These are phyloP conservation scores for Cydia amplana DNA, from an alignment of 1,140 invertebrate species.

Conservation along the genomic window DNA sequence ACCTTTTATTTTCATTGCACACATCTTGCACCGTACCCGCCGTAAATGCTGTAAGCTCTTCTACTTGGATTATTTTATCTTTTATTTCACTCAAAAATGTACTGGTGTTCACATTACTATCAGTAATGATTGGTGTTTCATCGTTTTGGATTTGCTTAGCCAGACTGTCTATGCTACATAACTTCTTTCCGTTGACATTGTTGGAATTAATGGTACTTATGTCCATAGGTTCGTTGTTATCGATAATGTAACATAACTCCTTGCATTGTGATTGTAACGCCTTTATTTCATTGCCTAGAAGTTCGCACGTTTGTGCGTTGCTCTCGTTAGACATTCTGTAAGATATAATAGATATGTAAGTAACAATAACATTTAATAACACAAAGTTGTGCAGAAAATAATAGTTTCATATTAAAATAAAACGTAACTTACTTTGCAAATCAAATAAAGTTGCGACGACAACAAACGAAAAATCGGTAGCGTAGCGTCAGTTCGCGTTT, in stretches of 20 bases:
- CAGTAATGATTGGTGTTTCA: conserved; percentile 50
- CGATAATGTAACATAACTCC: conserved; percentile 57
- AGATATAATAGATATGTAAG: conserved; percentile 6
- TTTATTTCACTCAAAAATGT: conserved; percentile 63
- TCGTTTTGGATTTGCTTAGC: conserved; percentile 56
- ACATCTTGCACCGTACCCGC: conserved; percentile 60
- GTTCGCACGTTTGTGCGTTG: conserved; percentile 54
- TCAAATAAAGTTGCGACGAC: background rate
- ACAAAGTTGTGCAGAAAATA: conserved; percentile 9
- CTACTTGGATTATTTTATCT: conserved; percentile 58
- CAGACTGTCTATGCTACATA: conserved; percentile 58
- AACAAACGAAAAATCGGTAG: background rate
- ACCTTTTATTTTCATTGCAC: conserved; percentile 67
- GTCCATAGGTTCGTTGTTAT: conserved; percentile 47
- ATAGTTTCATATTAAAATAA: conserved; percentile 24
- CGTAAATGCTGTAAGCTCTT: conserved; percentile 66
- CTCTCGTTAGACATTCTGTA: conserved; percentile 47
- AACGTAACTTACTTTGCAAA: conserved; percentile 14
- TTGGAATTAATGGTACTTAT: conserved; percentile 40
- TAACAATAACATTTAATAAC: conserved; percentile 10
- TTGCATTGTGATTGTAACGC: conserved; percentile 52
- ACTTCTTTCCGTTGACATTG: conserved; percentile 48
- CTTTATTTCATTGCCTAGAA: conserved; percentile 57
- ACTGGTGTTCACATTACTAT: conserved; percentile 61
- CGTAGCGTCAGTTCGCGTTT: background rate